A percentile compares a stretch with the other conserved stretches of the same genome.
These are phyloP conservation scores for Pristionchus maxplancki DNA, from an alignment of 2,888 invertebrate genomes.

Conservation along the genomic window DNA sequence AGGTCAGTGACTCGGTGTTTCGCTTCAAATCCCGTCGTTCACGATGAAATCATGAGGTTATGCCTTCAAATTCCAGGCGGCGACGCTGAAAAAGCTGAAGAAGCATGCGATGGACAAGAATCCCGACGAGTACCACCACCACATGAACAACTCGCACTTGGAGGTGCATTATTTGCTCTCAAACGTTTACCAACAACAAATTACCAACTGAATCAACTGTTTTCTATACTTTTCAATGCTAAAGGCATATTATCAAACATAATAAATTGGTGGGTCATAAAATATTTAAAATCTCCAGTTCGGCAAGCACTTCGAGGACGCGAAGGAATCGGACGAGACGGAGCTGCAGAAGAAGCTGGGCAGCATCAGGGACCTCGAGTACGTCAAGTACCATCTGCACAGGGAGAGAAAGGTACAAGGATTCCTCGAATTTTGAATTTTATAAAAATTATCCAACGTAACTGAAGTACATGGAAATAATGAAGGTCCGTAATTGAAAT, in stretches of 20 bases:
- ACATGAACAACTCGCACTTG: conserved; percentile 92
- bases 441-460: no score
- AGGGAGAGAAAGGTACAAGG: conserved; percentile 75
- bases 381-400: conserved; percentile 86
- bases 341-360: conserved; percentile 89
- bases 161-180: conserved; percentile 77
- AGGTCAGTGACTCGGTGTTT: conserved; percentile 9
- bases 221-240: no score
- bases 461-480: not conserved
- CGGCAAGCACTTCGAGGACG: conserved; percentile 66
- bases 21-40: not conserved
- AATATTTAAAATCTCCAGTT: conserved; percentile 42
- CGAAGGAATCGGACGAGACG: conserved; percentile 80
- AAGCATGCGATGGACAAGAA: conserved; percentile 84
- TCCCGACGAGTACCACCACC: conserved; percentile 89
- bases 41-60: not conserved
- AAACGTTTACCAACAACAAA: no score
- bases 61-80: conserved; percentile 84
- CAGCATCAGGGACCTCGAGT: conserved; percentile 92
- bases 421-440: no score
- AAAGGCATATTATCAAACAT: not conserved
- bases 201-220: no score
- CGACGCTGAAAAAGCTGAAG: conserved; percentile 89
- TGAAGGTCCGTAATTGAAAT: no score
- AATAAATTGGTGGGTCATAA: not conserved